phyloP scores from a whole-genome alignment of 2,113 vertebrate genomes.

The Spheniscus mendiculus region DNA sequence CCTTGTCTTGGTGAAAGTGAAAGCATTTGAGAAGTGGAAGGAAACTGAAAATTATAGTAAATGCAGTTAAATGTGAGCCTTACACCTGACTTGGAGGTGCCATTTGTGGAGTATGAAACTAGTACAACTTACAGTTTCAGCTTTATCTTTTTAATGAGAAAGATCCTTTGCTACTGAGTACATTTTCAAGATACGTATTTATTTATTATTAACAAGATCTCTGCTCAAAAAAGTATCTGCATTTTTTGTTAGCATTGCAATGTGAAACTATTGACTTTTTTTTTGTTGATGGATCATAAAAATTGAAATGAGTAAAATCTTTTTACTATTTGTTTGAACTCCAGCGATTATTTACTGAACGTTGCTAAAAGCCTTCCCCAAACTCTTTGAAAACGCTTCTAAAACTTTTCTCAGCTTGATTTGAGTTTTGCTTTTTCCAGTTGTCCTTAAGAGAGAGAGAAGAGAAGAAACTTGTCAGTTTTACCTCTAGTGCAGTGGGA shows the following conservation, averaged over 20 bases:
- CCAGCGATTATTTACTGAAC: background rate
- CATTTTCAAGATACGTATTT: background rate
- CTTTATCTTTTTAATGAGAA: background rate
- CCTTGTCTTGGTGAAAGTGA: background rate
- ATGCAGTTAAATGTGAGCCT: background rate
- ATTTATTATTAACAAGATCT: background rate
- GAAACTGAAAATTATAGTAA: background rate
- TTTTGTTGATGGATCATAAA: background rate
- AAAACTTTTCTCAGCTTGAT: background rate
- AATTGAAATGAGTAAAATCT: background rate
- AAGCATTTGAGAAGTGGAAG: background rate
- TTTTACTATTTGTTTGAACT: background rate
- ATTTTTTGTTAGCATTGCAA: background rate
- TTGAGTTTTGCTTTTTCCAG: background rate
- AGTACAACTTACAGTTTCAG: background rate
- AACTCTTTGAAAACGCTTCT: background rate
- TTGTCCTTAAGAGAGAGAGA: background rate
- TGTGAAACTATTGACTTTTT: background rate
- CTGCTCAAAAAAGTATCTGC: background rate
- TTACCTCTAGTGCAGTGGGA: background rate
- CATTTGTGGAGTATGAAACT: background rate
- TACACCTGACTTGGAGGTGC: background rate
- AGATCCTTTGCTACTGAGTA: background rate
- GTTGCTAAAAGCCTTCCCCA: background rate
- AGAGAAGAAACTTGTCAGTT: background rate